Percentiles rank a stretch among this genome's conserved stretches.
Evolutionary conservation across 1,140 invertebrate genomes (phyloP).

Genomic region (Oscheius sp.): DNA sequence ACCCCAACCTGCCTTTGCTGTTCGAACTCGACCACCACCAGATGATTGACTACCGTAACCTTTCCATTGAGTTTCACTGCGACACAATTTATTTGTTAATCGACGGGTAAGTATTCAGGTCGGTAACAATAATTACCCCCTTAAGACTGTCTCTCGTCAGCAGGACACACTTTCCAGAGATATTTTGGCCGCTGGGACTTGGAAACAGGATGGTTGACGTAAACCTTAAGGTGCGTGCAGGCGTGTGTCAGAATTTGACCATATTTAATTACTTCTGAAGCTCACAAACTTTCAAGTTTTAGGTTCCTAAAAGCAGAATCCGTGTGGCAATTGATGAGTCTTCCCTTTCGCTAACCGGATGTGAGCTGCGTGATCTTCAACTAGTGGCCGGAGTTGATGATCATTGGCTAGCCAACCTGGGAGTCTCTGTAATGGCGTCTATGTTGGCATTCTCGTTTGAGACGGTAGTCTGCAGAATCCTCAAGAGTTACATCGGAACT

Average conservation of each 20-base stretch:
- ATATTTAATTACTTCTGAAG: too few species aligned
- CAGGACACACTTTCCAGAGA: constrained; percentile 12
- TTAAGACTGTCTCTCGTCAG: constrained; percentile 12
- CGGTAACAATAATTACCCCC: neutral
- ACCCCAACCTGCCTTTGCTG: constrained; percentile 10
- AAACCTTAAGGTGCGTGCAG: constrained; percentile 24
- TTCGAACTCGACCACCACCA: constrained; percentile 14
- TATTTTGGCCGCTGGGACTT: constrained; percentile 31
- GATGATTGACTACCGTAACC: constrained; percentile 21
- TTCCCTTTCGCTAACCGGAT: constrained; percentile 7
- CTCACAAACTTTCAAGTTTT: too few species aligned
- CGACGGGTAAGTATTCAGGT: constrained; percentile 6
- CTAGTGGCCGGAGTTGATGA: neutral
- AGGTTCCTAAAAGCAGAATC: constrained; percentile 19
- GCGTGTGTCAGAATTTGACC: too few species aligned
- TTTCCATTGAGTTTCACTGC: constrained; percentile 27
- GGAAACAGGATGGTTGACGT: constrained; percentile 18
- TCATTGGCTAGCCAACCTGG: neutral
- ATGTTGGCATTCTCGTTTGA: neutral
- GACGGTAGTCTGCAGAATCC: constrained; percentile 6
- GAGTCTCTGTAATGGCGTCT: constrained; percentile 2
- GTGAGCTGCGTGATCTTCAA: constrained; percentile 7
- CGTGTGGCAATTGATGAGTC: constrained; percentile 13
- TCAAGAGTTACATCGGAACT: neutral
- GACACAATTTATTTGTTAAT: constrained; percentile 14